A percentile compares a stretch with the other conserved stretches of the same genome.
These are phyloP conservation scores for Actinemys pallida DNA, from an alignment of 2,113 vertebrate genomes.

Conservation along the genomic window DNA sequence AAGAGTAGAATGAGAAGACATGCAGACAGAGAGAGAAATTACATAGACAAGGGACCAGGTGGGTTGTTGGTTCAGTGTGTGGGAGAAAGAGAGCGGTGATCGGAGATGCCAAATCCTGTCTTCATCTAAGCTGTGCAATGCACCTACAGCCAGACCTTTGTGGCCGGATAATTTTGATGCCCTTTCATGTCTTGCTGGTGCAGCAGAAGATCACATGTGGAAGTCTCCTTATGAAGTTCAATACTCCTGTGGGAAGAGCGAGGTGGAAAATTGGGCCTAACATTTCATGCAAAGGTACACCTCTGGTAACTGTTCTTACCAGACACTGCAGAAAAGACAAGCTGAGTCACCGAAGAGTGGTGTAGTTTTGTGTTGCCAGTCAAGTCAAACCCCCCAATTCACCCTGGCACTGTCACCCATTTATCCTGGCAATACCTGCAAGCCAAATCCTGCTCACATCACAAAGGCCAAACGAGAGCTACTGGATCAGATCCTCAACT, in stretches of 20 bases:
- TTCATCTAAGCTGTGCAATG: not conserved
- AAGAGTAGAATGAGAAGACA: not conserved
- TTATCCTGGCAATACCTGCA: not conserved
- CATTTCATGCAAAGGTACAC: not conserved
- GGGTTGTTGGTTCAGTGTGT: not conserved
- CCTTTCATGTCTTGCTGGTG: not conserved
- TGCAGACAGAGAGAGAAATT: not conserved
- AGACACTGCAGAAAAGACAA: not conserved
- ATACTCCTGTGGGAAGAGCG: not conserved
- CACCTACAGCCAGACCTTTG: fast-evolving
- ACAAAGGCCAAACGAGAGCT: slow-evolving; percentile 20
- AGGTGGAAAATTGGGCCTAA: slow-evolving; percentile 27
- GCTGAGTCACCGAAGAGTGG: not conserved
- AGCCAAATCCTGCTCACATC: not conserved
- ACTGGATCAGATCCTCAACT: not conserved
- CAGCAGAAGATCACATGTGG: not conserved
- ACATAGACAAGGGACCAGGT: not conserved
- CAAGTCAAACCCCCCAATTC: not conserved
- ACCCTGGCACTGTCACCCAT: not conserved
- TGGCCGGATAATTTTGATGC: not conserved
- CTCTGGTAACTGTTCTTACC: not conserved
- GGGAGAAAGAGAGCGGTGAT: not conserved
- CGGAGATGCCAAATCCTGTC: not conserved
- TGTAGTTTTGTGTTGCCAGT: not conserved
- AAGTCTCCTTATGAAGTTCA: not conserved